These are phyloP conservation scores for Drosophila pegasa DNA, from an alignment of 2,888 invertebrate species.

Conservation along the genomic window DNA sequence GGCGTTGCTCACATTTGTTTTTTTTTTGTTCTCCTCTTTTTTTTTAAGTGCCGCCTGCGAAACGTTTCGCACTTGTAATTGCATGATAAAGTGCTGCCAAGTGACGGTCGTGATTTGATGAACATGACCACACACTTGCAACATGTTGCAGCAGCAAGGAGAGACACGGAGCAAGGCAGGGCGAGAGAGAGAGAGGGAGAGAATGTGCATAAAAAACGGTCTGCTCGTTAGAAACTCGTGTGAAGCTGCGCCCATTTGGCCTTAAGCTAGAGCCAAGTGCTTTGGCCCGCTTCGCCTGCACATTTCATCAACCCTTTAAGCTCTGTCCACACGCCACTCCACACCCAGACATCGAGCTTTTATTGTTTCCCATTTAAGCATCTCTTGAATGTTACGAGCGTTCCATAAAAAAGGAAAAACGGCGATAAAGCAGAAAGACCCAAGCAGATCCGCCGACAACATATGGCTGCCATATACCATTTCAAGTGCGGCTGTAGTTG, in stretches of 20 bases:
- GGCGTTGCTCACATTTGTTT: too few species aligned
- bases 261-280: slow-evolving; percentile 33
- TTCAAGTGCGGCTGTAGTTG: slow-evolving; percentile 10
- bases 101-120: slow-evolving; percentile 58
- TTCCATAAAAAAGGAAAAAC: slow-evolving; percentile 60
- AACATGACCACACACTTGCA: slow-evolving; percentile 34
- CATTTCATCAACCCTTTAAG: background rate
- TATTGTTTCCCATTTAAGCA: slow-evolving; percentile 71
- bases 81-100: slow-evolving; percentile 72
- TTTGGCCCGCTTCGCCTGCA: background rate
- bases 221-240: slow-evolving; percentile 46
- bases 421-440: slow-evolving; percentile 52
- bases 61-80: slow-evolving; percentile 67
- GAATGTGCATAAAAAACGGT: slow-evolving; percentile 2
- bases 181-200: background rate
- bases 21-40: too few species aligned
- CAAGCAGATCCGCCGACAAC: slow-evolving; percentile 40
- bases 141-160: slow-evolving; percentile 30
- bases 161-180: background rate
- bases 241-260: slow-evolving; percentile 40
- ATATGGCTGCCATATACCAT: slow-evolving; percentile 38
- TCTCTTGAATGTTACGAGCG: slow-evolving; percentile 75
- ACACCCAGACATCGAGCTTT: slow-evolving; percentile 36
- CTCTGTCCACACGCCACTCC: background rate
- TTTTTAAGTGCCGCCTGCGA: slow-evolving; percentile 36